A percentile compares a stretch with the other conserved stretches of the same genome.
phyloP scores from a whole-genome alignment of 2,113 vertebrate genomes.

The Perca fluviatilis region DNA sequence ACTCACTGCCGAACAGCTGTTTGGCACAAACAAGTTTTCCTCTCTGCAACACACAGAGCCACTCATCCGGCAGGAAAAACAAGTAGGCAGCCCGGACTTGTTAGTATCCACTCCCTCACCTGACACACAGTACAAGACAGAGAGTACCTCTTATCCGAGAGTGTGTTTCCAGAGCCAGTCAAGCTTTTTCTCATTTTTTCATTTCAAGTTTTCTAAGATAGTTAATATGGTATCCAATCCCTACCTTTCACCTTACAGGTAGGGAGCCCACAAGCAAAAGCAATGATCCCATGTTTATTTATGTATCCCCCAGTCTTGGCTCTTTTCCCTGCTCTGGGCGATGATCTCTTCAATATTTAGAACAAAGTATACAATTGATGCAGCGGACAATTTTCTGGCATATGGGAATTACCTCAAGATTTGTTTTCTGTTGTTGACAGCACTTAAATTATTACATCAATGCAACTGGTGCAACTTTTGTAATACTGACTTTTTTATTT shows the following conservation, averaged over 20 bases:
- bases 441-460: background rate
- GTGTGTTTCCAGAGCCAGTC: background rate
- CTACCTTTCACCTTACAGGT: slow-evolving; percentile 8
- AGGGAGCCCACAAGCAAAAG: slow-evolving; percentile 14
- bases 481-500: background rate
- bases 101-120: background rate
- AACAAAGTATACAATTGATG: slow-evolving; percentile 12
- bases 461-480: background rate
- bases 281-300: slow-evolving; percentile 12
- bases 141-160: background rate
- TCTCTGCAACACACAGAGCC: background rate
- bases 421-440: slow-evolving; percentile 13
- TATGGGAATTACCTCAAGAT: background rate
- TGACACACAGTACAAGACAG: background rate
- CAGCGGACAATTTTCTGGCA: background rate
- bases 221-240: slow-evolving; percentile 8
- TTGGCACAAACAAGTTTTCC: background rate
- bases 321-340: slow-evolving; percentile 12
- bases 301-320: background rate
- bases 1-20: background rate
- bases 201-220: background rate
- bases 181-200: background rate
- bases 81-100: background rate
- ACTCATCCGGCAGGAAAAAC: background rate
- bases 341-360: background rate